Conservation (phyloP, 2,888 invertebrate genomes). For the Nematopogon swammerdamellus region DNA sequence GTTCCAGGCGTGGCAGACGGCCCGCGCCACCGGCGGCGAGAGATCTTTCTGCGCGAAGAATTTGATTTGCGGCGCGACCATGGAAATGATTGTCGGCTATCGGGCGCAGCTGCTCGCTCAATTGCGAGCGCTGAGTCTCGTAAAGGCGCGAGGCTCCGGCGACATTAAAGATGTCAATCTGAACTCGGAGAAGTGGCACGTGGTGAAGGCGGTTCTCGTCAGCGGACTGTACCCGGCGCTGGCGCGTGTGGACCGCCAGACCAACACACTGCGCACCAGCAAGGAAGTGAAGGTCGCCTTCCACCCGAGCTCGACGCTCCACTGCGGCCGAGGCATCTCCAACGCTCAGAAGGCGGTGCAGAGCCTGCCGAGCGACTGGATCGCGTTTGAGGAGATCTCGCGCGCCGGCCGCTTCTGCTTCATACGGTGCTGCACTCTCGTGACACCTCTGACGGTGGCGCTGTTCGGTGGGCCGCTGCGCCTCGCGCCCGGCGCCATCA, state of each 20-base stretch:
- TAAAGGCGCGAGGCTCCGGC: constrained; percentile 57
- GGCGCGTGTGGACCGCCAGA: constrained; percentile 67
- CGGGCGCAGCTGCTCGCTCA: constrained; percentile 81
- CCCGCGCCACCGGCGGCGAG: constrained; percentile 61
- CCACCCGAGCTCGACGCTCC: constrained; percentile 61
- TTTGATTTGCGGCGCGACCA: constrained; percentile 73
- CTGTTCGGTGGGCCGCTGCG: constrained; percentile 72
- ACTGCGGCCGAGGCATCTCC: constrained; percentile 49
- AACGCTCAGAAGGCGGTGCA: constrained; percentile 30
- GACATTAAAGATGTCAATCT: constrained; percentile 78
- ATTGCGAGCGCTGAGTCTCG: constrained; percentile 71
- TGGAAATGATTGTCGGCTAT: constrained; percentile 88
- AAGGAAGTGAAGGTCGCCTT: constrained; percentile 53
- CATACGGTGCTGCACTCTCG: constrained; percentile 74
- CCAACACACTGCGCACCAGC: constrained; percentile 60
- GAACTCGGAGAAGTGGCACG: constrained; percentile 84
- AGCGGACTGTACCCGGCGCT: constrained; percentile 91
- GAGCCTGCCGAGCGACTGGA: constrained; percentile 74
- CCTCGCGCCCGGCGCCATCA: constrained; percentile 46
- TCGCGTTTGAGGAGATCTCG: constrained; percentile 83
- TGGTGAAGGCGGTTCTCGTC: constrained; percentile 85
- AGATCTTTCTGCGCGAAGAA: constrained; percentile 71
- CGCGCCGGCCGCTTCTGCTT: constrained; percentile 66
- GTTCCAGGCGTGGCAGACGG: constrained; percentile 70
- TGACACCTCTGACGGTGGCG: constrained; percentile 78